Evolutionary conservation across 1,140 invertebrate species (phyloP), one percentile per base, ranked within the genome.

Genomic region (Danaus melanippus): DNA sequence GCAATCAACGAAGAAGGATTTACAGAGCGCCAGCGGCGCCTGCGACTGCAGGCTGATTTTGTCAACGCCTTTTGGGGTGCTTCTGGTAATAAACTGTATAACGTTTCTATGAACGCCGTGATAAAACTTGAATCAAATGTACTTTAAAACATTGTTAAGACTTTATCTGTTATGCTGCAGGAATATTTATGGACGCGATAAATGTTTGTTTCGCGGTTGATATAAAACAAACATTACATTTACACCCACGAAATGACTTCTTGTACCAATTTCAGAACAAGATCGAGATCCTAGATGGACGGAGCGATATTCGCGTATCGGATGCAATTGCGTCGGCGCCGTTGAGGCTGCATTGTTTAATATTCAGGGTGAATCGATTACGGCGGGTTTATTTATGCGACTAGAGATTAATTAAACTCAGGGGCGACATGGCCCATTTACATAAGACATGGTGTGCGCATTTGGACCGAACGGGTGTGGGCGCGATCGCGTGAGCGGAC

Each of bases 371-470:
- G 66, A 71, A 76, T 76, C 72, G 71, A 76, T 82, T 77, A 74
- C 71, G 62, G 53, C 50, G 61, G 62, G 67, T 74, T 80, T 83
- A 80, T 85, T 83, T 85, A 85, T 85, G 72, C 74, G 70, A 62
- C 71, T 71, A 78, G 66, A 76, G 78, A 84, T 83, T 84, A 84
- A 84, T 84, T 84, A 84, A 81, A 76, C 58, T 64, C 61, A 63
- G 66, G 67, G 71, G 69, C 72, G 71, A 83, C 81, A 81, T 64
- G 78, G 67, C 64, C 61, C 71, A 84, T 84, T 84, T 75, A 81
- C 81, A 84, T 84, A 84, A 62, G 74, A 85, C 82, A 85, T 72
- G 82, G 73, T 60, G 76, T 65, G 69, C 71, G 79, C 82, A 85
- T 85, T 84, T 81, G 74, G 76, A 57, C 58, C 64, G 63, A 52